Evolutionary conservation across 92 coral and sea anemone species (phyloP), one percentile per base, ranked within the genome.

Genomic region (Epizoanthus ramosus): DNA sequence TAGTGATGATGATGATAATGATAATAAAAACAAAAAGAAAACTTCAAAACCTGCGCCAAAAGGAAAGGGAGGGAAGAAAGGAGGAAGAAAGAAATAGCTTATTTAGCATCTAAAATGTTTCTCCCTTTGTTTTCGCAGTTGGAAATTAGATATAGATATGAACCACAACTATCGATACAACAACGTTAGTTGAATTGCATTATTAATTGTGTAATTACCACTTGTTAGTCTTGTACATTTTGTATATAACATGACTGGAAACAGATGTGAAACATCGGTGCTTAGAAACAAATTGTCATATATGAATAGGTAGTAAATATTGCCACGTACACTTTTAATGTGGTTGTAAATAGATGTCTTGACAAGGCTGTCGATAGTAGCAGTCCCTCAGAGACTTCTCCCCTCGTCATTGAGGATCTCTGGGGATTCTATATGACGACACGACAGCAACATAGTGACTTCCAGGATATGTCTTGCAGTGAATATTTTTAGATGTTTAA

Each of bases 1-100:
- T 0, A 92, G 91, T 0, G 95, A 93, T 3, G 93, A 93, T 3
- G 90, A 89, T 10, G 94, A 91, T 18, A 90, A 95, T 8, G 94
- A 86, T 28, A 90, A 91, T 9, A 69, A 73, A 47, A 85, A 66
- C 15, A 68, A 74, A 25, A 60, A 82, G 64, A 74, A 68, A 53
- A 80, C 54, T 53, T 22, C 64, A 23, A 84, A 56, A 74, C 39
- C 61, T 74, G 63, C 41, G 0, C 58, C 70, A 10, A 61, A 77
- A 37, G 82, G 59, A 77, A 75, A 57, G 68, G 67, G 67, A 75
- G 70, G 70, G 28, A 60, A 60, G 66, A 77, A 77, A 63, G 57
- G 70, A 63, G 71, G 82, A 17, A 63, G 43, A 60, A 77, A 61
- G 41, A 60, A 77, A 57, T 77, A 77, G 71, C 22, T 22, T 39